These are phyloP conservation scores for Pachymerium ferrugineum DNA, from an alignment of 2,888 invertebrate species.

Conservation along the genomic window DNA sequence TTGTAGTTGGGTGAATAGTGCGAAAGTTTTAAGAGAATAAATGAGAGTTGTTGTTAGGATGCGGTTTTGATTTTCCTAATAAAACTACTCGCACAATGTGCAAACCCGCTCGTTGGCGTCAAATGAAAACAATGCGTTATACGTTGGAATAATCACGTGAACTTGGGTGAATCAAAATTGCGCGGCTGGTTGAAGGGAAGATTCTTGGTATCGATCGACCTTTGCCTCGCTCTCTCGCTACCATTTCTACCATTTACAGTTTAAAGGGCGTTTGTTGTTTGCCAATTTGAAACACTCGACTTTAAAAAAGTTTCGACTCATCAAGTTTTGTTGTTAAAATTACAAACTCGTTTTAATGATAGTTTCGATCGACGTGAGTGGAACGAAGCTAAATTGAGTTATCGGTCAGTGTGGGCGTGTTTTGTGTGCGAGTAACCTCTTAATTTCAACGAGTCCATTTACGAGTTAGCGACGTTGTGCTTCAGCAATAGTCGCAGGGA, in stretches of 20 bases:
- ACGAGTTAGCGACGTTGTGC: not conserved
- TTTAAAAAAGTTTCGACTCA: no score
- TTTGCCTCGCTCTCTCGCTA: not conserved
- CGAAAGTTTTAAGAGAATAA: no score
- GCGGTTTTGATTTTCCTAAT: no score
- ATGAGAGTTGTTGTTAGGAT: no score
- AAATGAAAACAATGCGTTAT: no score
- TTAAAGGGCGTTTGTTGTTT: slow-evolving; percentile 14
- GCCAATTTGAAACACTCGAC: no score
- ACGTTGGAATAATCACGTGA: slow-evolving; percentile 4
- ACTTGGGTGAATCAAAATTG: not conserved
- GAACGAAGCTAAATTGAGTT: not conserved
- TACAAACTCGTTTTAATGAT: no score
- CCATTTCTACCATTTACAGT: not conserved
- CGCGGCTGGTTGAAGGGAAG: not conserved
- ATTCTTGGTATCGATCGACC: not conserved
- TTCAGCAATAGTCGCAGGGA: not conserved
- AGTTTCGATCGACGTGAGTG: not conserved
- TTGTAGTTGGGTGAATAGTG: no score
- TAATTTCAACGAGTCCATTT: slow-evolving; percentile 15
- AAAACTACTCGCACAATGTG: no score
- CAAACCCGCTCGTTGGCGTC: no score
- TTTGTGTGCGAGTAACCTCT: not conserved
- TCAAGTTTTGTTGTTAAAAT: no score
- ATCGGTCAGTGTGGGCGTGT: not conserved